These are phyloP conservation scores for Neoarius graeffei DNA, from an alignment of 2,113 vertebrate genomes.

Conservation along the genomic window DNA sequence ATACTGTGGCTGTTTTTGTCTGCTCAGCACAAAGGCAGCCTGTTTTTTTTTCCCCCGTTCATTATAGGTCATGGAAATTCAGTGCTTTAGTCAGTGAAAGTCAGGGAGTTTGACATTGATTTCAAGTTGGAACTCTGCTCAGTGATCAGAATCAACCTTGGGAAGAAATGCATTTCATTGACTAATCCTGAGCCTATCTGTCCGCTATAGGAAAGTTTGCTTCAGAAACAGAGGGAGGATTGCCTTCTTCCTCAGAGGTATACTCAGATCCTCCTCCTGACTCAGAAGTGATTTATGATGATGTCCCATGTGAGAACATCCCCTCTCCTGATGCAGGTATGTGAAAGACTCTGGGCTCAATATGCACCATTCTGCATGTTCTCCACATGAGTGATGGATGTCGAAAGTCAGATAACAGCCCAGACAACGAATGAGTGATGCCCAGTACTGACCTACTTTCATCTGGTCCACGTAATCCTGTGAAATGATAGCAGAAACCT, in stretches of 20 bases:
- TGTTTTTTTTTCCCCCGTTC: too few species aligned
- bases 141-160: not conserved
- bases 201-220: slow-evolving; percentile 37
- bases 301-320: slow-evolving; percentile 76
- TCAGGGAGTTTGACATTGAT: too few species aligned
- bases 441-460: not conserved
- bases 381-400: not conserved
- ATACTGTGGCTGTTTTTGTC: too few species aligned
- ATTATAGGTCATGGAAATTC: too few species aligned
- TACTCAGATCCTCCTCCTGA: slow-evolving; percentile 2
- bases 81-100: too few species aligned
- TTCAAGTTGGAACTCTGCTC: too few species aligned
- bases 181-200: not conserved
- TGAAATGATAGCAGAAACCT: not conserved
- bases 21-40: too few species aligned
- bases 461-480: not conserved
- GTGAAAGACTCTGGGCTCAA: slow-evolving; percentile 32
- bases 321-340: slow-evolving; percentile 68
- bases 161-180: not conserved
- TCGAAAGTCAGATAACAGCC: not conserved
- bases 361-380: not conserved
- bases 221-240: not conserved
- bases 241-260: slow-evolving; percentile 14
- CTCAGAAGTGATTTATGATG: slow-evolving; percentile 82
- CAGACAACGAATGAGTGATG: not conserved